Evolutionary conservation across 2,113 vertebrate species (phyloP), one percentile per base, ranked within the genome.

Genomic region (Cyphomyrus plagiostoma): DNA sequence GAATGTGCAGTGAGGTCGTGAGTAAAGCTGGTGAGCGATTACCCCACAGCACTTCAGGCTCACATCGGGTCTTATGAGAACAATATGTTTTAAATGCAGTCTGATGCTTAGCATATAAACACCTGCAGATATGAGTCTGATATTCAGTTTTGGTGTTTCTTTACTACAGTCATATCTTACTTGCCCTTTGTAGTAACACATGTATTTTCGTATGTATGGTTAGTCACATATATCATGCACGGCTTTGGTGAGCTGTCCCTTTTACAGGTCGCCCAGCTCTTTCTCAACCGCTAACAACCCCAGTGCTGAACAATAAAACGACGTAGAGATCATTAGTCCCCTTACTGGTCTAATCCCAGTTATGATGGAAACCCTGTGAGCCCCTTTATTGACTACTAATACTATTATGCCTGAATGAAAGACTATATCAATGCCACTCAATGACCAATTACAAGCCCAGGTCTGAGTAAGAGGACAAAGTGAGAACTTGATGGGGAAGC

Each of bases 361-460:
- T 80, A 42, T 13, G 74, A 80, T 80, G 74, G 15, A 80, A 80
- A 42, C 74, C 74, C 35, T 42, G 15, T 0, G n/a, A 80, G 74
- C 11, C 35, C 35, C 74, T 80, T 42, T 80, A 80, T 80, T 42
- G 74, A 80, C 13, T 26, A 80, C 74, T 80, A 80, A 80, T 42
- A 19, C 74, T 80, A 80, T 80, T 80, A 35, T 80, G 35, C 74
- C 30, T 77, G 15, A 39, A 77, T 77, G 30, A 77, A 39, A 80
- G 3, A 80, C 23, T 50, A 30, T 30, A 80, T 52, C 48, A 80
- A 52, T 39, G 49, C 26, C 66, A 26, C 66, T 26, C 62, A 86
- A 50, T 87, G 86, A 23, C 46, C 45, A 19, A 87, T 11, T 45
- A 46, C 42, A 21, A 91, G 94, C 94, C 62, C n/a, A 66, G 8